These are phyloP conservation scores for Apodemia hepburni DNA, from an alignment of 2,888 invertebrate species.

Conservation along the genomic window DNA sequence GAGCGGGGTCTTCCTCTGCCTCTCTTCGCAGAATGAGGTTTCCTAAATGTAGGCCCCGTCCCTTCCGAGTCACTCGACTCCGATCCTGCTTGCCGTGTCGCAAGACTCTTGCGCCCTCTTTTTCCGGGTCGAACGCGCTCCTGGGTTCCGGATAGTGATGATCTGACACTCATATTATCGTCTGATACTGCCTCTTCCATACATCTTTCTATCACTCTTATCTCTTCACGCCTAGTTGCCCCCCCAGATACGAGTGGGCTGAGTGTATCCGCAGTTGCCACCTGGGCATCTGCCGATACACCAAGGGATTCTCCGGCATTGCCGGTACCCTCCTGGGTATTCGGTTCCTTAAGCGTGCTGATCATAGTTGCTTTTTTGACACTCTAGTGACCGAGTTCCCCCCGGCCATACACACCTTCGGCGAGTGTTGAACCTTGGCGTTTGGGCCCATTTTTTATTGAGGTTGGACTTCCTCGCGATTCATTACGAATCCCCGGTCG, in stretches of 20 bases:
- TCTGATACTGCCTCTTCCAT: background rate
- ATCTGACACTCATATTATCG: no score
- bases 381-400: background rate
- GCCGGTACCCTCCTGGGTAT: conserved; percentile 1
- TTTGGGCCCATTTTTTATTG: no score
- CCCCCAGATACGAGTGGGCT: background rate
- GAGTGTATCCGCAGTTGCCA: background rate
- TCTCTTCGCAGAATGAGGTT: no score
- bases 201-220: background rate
- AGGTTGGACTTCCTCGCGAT: background rate
- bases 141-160: no score
- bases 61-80: no score
- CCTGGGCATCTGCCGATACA: background rate
- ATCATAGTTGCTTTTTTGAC: background rate
- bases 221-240: background rate
- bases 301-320: background rate
- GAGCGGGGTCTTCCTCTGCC: no score
- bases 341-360: background rate
- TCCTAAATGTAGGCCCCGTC: no score
- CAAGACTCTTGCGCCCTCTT: no score
- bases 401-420: background rate
- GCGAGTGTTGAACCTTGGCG: background rate
- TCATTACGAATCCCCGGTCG: background rate
- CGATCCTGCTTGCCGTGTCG: no score
- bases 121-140: no score